Percentiles rank a stretch among this genome's conserved stretches.
phyloP scores from a whole-genome alignment of 2,797 vertebrate species.

The Sardinella longiceps region DNA sequence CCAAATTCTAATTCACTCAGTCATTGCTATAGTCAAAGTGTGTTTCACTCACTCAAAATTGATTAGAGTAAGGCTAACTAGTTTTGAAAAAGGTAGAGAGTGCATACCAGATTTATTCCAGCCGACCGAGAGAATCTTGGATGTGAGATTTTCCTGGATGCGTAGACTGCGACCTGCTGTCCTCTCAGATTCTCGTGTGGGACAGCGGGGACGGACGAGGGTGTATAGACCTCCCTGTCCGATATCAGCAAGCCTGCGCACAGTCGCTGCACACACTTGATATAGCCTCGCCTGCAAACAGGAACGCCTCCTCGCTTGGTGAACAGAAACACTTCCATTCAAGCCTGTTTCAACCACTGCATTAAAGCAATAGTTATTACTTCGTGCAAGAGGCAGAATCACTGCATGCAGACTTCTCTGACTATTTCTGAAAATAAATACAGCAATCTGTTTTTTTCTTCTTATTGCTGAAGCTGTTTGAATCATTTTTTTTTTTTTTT shows the following conservation, averaged over 20 bases:
- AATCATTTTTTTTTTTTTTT: no score
- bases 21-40: not conserved
- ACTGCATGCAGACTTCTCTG: not conserved
- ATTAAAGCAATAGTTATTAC: not conserved
- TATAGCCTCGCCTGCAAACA: constrained; percentile 10
- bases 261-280: not conserved
- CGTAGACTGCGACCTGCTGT: not conserved
- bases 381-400: not conserved
- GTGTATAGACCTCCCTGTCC: not conserved
- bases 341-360: not conserved
- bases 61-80: not conserved
- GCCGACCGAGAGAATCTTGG: not conserved
- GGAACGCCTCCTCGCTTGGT: constrained; percentile 15
- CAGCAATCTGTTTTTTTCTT: no score
- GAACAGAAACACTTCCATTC: constrained; percentile 10
- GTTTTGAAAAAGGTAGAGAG: not conserved
- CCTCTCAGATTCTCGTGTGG: not conserved
- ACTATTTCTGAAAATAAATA: not conserved
- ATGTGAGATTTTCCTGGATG: not conserved
- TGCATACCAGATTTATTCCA: not conserved
- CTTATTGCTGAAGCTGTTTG: no score
- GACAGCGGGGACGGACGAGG: not conserved
- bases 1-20: not conserved
- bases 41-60: not conserved
- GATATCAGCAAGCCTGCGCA: not conserved